Conservation (phyloP, 2,113 vertebrate species). For the Sminthopsis crassicaudata region DNA sequence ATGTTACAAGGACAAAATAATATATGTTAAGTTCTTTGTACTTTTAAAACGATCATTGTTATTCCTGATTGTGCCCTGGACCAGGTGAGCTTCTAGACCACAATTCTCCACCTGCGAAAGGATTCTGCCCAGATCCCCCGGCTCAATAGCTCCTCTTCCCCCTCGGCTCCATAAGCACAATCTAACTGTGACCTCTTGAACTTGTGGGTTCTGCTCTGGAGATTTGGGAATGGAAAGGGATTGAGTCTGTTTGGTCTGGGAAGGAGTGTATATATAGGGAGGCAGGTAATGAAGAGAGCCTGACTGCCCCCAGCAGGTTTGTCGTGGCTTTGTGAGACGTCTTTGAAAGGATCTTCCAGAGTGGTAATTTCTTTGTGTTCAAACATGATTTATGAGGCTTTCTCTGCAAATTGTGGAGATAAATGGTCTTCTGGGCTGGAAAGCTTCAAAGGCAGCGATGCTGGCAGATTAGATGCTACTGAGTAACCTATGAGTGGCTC, state of each 20-base stretch:
- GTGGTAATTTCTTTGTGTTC: slow-evolving; percentile 61
- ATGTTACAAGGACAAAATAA: neutral
- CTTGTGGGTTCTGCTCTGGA: neutral
- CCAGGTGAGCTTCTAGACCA: neutral
- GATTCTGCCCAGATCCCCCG: neutral
- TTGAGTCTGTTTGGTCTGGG: neutral
- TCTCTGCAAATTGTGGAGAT: slow-evolving; percentile 54
- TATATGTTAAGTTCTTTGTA: neutral
- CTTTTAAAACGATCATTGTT: neutral
- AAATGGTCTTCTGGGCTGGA: slow-evolving; percentile 41
- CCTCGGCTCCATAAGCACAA: neutral
- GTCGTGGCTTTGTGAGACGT: neutral
- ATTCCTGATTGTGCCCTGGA: neutral
- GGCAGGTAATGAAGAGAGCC: neutral
- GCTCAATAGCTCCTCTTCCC: neutral
- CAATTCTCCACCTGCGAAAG: neutral
- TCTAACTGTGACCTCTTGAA: neutral
- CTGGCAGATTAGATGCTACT: slow-evolving; percentile 7
- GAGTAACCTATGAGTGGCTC: neutral
- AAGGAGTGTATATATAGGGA: neutral
- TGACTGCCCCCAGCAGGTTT: neutral
- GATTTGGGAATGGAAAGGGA: neutral
- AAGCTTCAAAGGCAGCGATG: slow-evolving; percentile 53
- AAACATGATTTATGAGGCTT: slow-evolving; percentile 49
- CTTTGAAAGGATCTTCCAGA: slow-evolving; percentile 69